Evolutionary conservation across 2,113 vertebrate genomes (phyloP), one percentile per base, ranked within the genome.

Genomic region (Micromys minutus): DNA sequence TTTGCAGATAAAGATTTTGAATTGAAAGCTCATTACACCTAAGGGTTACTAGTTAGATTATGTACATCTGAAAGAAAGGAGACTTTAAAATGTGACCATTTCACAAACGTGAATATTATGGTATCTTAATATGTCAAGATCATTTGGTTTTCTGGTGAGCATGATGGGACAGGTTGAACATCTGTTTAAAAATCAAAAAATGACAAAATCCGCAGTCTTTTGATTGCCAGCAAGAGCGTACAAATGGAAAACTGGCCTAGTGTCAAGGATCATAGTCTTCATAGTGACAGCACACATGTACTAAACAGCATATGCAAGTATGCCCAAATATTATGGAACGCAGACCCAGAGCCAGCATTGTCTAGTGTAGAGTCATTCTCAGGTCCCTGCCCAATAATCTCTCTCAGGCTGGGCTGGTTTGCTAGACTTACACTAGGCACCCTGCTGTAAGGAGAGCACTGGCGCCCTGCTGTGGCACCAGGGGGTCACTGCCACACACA

Each of bases 401-500:
- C 47, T 74, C 24, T 17, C 8, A 5, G 16, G 13, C 19, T 3
- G 0, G 0, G 6, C 7, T 19, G 0, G 1, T 0, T 13, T 13
- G 1, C 9, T 13, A 55, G 7, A 5, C 3, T 22, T 71, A 5
- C 7, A 15, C 47, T 29, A 22, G 21, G 72, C 3, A 7, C 50
- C 5, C 22, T n/a, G 26, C 42, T 22, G n/a, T 52, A n/a, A 63
- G 77, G 94, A 94, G 86, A 81, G 77, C 17, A 57, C 65, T 95
- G 94, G 94, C n/a, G 79, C 96, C 95, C 39, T 77, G 1, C 71
- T 80, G 96, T 94, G 95, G 95, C 57, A 34, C 5, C 31, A 9
- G 1, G 13, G 36, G 19, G 59, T 45, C 47, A 91, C 12, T 93
- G 84, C 63, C 55, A 36, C 21, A 39, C 42, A 2, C 4, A 34